These are phyloP conservation scores for Sinocyclocheilus rhinocerous DNA, from an alignment of 2,113 vertebrate genomes.

Conservation along the genomic window DNA sequence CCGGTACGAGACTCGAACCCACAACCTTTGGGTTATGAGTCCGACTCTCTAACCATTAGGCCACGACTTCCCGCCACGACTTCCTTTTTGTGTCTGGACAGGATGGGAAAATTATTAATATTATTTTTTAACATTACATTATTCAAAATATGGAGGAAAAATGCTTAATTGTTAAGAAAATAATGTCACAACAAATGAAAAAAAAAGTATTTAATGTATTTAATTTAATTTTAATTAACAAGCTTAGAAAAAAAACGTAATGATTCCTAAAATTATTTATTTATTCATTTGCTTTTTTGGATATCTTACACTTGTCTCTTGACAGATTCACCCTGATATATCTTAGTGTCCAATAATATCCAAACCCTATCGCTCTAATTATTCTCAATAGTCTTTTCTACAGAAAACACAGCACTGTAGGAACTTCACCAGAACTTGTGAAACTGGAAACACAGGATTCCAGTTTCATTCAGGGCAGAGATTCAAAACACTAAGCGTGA, in stretches of 20 bases:
- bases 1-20: too few relatives aligned
- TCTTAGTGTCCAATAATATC: not conserved
- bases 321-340: not conserved
- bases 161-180: not conserved
- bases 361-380: not conserved
- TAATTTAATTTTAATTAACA: not conserved
- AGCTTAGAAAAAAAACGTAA: not conserved
- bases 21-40: too few relatives aligned
- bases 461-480: not conserved
- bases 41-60: too few relatives aligned
- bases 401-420: not conserved
- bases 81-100: too few relatives aligned
- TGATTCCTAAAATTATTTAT: too few relatives aligned
- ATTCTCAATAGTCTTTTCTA: not conserved
- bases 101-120: too few relatives aligned
- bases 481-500: not conserved
- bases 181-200: not conserved
- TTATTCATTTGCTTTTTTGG: not conserved
- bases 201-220: too few relatives aligned
- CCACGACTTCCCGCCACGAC: too few relatives aligned
- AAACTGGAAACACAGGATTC: conserved; percentile 9
- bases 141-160: not conserved
- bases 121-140: not conserved
- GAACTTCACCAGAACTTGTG: conserved; percentile 1
- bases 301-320: not conserved